Evolutionary conservation across 1,140 invertebrate species (phyloP).

Genomic region (Drosophila guanche): DNA sequence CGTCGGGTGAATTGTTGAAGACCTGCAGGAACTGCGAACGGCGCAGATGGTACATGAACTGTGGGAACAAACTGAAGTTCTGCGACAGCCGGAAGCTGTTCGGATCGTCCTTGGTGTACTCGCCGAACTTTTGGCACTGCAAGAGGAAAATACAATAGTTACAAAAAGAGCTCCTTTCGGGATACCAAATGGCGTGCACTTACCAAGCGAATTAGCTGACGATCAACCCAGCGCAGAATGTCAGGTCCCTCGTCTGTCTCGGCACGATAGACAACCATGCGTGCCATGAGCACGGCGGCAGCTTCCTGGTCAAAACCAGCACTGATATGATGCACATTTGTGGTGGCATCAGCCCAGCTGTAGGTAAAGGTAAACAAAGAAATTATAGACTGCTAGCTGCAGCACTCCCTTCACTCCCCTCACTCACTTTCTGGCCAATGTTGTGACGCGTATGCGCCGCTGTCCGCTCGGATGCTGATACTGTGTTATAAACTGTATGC

Average conservation of each 20-base stretch:
- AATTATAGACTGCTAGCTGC: not conserved
- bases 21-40: conserved; percentile 99
- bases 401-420: no score
- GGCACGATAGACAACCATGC: conserved; percentile 97
- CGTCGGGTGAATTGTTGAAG: conserved; percentile 99
- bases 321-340: conserved; percentile 91
- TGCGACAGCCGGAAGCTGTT: conserved; percentile 97
- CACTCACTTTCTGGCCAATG: conserved; percentile 95
- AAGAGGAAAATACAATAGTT: conserved; percentile 43
- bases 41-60: conserved; percentile 99
- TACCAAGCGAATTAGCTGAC: conserved; percentile 98
- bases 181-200: conserved; percentile 36
- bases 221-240: conserved; percentile 98
- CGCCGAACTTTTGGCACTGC: conserved; percentile 99
- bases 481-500: conserved; percentile 99
- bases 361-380: not conserved
- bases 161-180: conserved; percentile 8
- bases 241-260: conserved; percentile 98
- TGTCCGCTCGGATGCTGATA: conserved; percentile 99
- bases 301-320: conserved; percentile 99
- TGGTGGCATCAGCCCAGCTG: conserved; percentile 92
- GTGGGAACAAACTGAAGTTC: conserved; percentile 99
- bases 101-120: conserved; percentile 98
- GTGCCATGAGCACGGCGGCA: conserved; percentile 97
- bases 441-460: conserved; percentile 97